Evolutionary conservation across 2,888 invertebrate species (phyloP).

Genomic region (Drosophila subquinaria): DNA sequence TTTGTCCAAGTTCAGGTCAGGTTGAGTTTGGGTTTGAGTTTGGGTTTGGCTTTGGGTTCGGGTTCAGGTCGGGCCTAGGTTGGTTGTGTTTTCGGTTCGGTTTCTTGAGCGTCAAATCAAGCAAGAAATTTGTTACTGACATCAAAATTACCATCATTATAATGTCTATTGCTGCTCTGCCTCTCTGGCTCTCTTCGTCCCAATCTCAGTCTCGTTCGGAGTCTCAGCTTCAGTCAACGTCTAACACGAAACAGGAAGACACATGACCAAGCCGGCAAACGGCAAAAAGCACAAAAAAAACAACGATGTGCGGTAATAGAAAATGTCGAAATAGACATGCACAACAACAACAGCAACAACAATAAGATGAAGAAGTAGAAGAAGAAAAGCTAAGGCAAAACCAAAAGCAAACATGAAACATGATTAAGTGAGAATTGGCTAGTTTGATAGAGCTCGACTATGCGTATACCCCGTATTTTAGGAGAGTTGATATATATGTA

Average conservation of each 20-base stretch:
- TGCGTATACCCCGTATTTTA: slow-evolving; percentile 28
- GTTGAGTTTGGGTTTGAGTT: not conserved
- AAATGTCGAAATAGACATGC: slow-evolving; percentile 73
- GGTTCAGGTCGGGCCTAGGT: slow-evolving; percentile 20
- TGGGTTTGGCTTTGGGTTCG: not conserved
- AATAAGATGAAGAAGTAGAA: slow-evolving; percentile 4
- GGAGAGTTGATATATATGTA: too few species aligned
- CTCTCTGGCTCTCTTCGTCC: slow-evolving; percentile 6
- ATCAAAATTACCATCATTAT: slow-evolving; percentile 81
- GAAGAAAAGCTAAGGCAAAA: slow-evolving; percentile 29
- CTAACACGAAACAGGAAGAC: slow-evolving; percentile 70
- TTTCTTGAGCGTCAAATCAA: slow-evolving; percentile 65
- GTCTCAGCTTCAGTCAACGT: slow-evolving; percentile 24
- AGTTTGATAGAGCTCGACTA: not conserved
- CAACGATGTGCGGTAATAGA: slow-evolving; percentile 75
- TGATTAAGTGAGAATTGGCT: slow-evolving; percentile 39
- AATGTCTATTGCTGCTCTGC: slow-evolving; percentile 53
- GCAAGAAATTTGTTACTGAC: slow-evolving; percentile 82
- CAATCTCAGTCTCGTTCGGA: not conserved
- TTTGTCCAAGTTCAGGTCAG: slow-evolving; percentile 8
- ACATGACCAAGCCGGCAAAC: slow-evolving; percentile 51
- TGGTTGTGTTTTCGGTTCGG: slow-evolving; percentile 13
- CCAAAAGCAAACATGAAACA: slow-evolving; percentile 55
- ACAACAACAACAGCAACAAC: slow-evolving; percentile 21
- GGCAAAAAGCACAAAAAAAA: slow-evolving; percentile 28